These are phyloP conservation scores for Troides aeacus DNA, from an alignment of 2,888 invertebrate species.

Conservation along the genomic window DNA sequence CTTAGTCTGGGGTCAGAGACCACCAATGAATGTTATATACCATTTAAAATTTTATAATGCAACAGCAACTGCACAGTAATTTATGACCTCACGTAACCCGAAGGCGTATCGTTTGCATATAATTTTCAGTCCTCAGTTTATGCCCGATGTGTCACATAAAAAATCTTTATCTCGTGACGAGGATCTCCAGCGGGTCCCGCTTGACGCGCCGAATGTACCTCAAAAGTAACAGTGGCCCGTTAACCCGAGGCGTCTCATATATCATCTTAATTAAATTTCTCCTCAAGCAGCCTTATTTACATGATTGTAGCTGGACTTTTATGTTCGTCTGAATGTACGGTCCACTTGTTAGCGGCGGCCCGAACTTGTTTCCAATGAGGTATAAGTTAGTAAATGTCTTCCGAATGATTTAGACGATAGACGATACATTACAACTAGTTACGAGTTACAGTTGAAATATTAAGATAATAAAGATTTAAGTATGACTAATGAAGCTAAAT, in stretches of 20 bases:
- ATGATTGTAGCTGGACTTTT: conserved; percentile 62
- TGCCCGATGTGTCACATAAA: conserved; percentile 36
- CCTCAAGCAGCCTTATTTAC: conserved; percentile 68
- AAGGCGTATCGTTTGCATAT: conserved; percentile 18
- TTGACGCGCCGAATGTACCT: conserved; percentile 54
- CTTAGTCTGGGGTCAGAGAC: too few species aligned
- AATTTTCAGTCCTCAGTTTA: conserved; percentile 29
- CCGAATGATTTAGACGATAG: conserved; percentile 1
- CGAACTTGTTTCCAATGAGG: conserved; percentile 2
- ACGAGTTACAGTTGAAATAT: background rate
- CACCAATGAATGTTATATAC: too few species aligned
- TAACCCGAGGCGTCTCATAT: conserved; percentile 69
- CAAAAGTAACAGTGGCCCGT: conserved; percentile 54
- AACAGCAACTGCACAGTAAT: conserved; percentile 1
- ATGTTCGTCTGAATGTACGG: conserved; percentile 36
- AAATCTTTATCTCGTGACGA: conserved; percentile 34
- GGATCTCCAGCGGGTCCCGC: conserved; percentile 31
- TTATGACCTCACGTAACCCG: conserved; percentile 6
- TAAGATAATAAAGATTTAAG: background rate
- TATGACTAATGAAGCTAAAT: background rate
- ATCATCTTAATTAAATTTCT: conserved; percentile 81
- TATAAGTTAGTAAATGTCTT: conserved; percentile 10
- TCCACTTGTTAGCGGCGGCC: conserved; percentile 30
- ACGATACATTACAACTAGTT: background rate
- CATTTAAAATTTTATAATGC: background rate